A percentile compares a stretch with the other conserved stretches of the same genome.
These are phyloP conservation scores for Condylura cristata DNA, from an alignment of 2,113 vertebrate genomes.

Conservation along the genomic window DNA sequence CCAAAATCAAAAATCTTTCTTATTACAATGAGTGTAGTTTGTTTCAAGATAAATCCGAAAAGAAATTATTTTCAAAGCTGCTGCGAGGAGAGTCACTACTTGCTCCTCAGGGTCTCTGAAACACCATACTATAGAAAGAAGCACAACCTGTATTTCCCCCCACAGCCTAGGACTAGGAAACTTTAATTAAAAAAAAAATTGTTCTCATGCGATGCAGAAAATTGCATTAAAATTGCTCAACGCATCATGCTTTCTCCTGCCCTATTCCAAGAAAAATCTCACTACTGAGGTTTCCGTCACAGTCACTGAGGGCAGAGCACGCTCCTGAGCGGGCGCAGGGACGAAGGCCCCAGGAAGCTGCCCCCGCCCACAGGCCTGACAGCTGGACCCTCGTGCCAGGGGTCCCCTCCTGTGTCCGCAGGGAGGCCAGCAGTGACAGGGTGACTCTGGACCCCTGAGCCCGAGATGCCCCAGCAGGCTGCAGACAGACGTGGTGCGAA, in stretches of 20 bases:
- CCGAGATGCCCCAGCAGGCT: too few relatives aligned
- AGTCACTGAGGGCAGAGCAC: background rate
- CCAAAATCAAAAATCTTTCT: constrained; percentile 25
- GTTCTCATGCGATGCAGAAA: background rate
- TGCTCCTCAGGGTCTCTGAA: background rate
- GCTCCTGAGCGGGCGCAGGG: too few relatives aligned
- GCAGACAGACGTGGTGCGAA: background rate
- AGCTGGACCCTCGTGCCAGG: background rate
- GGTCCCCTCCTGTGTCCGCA: too few relatives aligned
- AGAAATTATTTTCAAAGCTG: constrained; percentile 38
- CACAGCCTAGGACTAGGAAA: background rate
- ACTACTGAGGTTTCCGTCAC: background rate
- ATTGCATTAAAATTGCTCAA: constrained; percentile 17
- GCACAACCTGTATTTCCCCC: background rate
- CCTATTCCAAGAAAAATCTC: background rate
- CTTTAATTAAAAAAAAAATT: background rate
- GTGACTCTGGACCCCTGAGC: too few relatives aligned
- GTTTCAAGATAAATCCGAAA: constrained; percentile 17
- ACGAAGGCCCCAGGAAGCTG: too few relatives aligned
- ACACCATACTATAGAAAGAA: background rate
- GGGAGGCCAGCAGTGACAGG: too few relatives aligned
- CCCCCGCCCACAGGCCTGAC: background rate
- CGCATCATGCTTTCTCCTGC: background rate
- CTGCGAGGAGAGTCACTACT: background rate
- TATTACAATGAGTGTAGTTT: background rate